Evolutionary conservation across 1,140 invertebrate genomes (phyloP), one percentile per base, ranked within the genome.

Genomic region (Rhagoletis zephyria): DNA sequence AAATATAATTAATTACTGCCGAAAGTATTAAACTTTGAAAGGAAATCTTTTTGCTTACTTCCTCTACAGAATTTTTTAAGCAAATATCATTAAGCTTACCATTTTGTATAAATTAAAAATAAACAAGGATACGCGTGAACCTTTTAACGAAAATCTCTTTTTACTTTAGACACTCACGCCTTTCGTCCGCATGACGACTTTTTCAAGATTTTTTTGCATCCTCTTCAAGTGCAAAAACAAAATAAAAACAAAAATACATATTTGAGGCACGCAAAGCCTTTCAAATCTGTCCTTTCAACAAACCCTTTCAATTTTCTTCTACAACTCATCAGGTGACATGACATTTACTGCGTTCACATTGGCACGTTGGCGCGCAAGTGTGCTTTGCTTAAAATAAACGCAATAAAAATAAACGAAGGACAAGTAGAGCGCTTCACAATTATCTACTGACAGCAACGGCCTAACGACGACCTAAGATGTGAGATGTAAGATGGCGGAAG

Each of bases 251-350:
- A 30, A 30, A 30, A 30, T 30, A 30, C 30, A 4, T 81, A 51
- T 81, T 81, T 81, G 56, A 81, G 74, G n/a, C 45, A 42, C 74
- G 74, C 74, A 48, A 56, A 81, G 45, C 48, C 67, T 74, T 74
- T 74, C 67, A 74, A 74, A 74, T 74, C 67, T 74, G 4, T 16
- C 16, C 42, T 81, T 56, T 56, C 74, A 56, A 56, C 74, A 81
- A 81, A 56, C n/a, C 48, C 48, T 81, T 81, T 81, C n/a, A 81
- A 81, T 56, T 56, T 81, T 81, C 16, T n/a, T 30, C 30, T 81
- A 30, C 74, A 30, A 81, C 48, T 56, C 74, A 81, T 81, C 48
- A 81, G 74, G 74, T 81, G 74, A 81, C 45, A 81, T 81, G 74
- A 81, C 45, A 81, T 81, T 81, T 81, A 30, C 48, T 42, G 74